Evolutionary conservation across 2,797 vertebrate genomes (phyloP).

Genomic region (Chelidonichthys spinosus): DNA sequence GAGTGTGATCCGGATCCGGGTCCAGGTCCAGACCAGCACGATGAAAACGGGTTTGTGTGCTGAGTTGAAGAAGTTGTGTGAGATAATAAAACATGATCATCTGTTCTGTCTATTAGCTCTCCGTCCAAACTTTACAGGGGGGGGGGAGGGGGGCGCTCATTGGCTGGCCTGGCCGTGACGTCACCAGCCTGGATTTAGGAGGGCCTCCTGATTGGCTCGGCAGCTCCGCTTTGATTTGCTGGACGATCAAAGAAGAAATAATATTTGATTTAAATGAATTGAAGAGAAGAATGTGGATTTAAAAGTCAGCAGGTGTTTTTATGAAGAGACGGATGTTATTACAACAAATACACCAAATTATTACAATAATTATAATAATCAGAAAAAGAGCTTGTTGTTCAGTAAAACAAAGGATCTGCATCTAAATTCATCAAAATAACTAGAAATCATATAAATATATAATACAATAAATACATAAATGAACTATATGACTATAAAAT

Average conservation of each 20-base stretch:
- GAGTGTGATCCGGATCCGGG: conserved; percentile 20
- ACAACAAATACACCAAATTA: neutral
- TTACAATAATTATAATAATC: neutral
- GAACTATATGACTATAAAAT: no score
- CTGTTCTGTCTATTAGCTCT: conserved; percentile 84
- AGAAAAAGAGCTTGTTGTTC: neutral
- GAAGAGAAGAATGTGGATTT: neutral
- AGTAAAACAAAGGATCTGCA: neutral
- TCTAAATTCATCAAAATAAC: neutral
- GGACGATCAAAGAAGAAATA: conserved; percentile 58
- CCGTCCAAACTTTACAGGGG: conserved; percentile 84
- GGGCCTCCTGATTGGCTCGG: conserved; percentile 79
- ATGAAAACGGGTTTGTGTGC: no score
- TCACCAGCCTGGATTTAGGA: conserved; percentile 51
- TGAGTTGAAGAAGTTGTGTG: conserved; percentile 73
- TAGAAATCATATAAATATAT: no score
- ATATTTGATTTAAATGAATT: neutral
- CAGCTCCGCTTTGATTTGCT: conserved; percentile 22
- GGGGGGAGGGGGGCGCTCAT: conserved; percentile 73
- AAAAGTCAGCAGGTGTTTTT: neutral
- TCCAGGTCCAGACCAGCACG: conserved; percentile 49
- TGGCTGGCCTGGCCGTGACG: conserved; percentile 74
- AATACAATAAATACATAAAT: no score
- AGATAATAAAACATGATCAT: conserved; percentile 88
- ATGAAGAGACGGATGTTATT: no score